Base-by-base conservation (phyloP, 30 jellyfish, hydroid and myxozoan genomes). In the Aurelia coerulea region DNA sequence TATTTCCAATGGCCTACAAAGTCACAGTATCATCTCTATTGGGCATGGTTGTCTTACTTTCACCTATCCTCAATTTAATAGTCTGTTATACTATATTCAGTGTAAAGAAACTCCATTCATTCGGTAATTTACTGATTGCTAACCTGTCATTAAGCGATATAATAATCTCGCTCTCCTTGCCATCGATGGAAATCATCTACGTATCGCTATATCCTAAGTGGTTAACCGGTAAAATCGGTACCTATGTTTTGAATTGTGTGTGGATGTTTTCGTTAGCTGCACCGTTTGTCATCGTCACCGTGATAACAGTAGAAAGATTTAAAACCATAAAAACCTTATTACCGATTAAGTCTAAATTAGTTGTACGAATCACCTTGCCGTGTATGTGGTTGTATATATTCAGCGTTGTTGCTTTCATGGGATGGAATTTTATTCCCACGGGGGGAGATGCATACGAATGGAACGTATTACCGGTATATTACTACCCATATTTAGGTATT, bases 401-500 rank as follows among this genome's bases (percentile, higher is more conserved):
- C 31, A 80, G 88, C 2, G 51, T 19, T 42, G 77, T 69, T 14
- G 64, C 87, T 10, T 70, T 88, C 67, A 88, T 88, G 96, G 91
- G 81, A n/a, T 50, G 14, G 41, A 69, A 53, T 58, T 88, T 88
- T 87, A 58, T 83, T 1, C 39, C 49, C 49, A 76, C 96, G 5
- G 82, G 83, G 39, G 90, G 60, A 17, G 87, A 88, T 23, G 73
- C 81, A 10, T 88, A 88, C 60, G 96, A 76, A 58, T 88, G 96
- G 96, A 79, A 88, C 46, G 91, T 88, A 11, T 53, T 69, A 77
- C 90, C 89, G 16, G 65, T 42, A 41, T 88, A 62, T 62, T 88
- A 88, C 68, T 88, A 88, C 77, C 96, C 96, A 9, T 88, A 76
- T 58, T 79, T 88, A n/a, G 88, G 87, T 53, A 39, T 88, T 34